Conservation (phyloP, 2,797 vertebrate species). For the Hylomyscus alleni region DNA sequence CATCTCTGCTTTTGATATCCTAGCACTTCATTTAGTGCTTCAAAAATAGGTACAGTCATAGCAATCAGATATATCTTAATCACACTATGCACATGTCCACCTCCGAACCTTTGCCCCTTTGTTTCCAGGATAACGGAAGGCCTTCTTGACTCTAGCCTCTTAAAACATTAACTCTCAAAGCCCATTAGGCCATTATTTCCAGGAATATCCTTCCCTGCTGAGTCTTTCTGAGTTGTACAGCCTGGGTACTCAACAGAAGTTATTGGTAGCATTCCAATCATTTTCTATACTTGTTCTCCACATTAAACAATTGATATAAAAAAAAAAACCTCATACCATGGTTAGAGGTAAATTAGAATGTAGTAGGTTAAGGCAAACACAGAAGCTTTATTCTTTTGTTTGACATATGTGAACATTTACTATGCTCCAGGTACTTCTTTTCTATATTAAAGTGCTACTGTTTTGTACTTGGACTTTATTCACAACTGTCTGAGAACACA, state of each 20-base stretch:
- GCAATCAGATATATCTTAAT: constrained; percentile 57
- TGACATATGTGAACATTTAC: neutral
- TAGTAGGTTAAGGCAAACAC: neutral
- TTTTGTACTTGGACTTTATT: neutral
- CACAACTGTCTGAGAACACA: neutral
- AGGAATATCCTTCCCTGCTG: constrained; percentile 14
- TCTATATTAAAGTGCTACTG: constrained; percentile 7
- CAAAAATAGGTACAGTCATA: neutral
- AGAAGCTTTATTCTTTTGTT: neutral
- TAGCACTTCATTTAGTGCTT: constrained; percentile 35
- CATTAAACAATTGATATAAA: constrained; percentile 48
- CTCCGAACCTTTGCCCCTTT: constrained; percentile 72
- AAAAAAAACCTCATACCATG: neutral
- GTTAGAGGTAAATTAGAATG: neutral
- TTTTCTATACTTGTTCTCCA: neutral
- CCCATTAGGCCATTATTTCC: constrained; percentile 1
- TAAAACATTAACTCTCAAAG: constrained; percentile 73
- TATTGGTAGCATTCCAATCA: neutral
- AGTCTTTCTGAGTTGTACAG: neutral
- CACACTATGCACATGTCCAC: neutral
- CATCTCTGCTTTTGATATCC: constrained; percentile 33
- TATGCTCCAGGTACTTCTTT: neutral
- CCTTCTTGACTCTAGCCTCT: constrained; percentile 62
- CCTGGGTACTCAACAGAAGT: neutral
- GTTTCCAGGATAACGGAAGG: constrained; percentile 63